These are phyloP conservation scores for Pseudoips prasinana DNA, from an alignment of 2,888 invertebrate species.

Conservation along the genomic window DNA sequence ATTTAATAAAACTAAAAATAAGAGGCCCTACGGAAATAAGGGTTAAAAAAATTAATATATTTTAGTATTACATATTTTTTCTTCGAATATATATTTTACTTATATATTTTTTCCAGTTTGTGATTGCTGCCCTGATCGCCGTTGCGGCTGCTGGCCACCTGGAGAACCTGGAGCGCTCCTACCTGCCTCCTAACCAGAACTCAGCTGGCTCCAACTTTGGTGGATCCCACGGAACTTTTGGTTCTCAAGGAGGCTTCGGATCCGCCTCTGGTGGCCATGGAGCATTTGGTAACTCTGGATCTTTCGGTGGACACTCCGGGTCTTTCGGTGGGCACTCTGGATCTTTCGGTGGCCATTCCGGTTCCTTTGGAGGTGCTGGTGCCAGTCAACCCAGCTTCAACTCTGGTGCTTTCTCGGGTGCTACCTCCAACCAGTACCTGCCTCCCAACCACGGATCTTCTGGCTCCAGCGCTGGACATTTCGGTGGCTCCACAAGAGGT, in stretches of 20 bases:
- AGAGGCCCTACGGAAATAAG: no score
- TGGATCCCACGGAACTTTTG: no score
- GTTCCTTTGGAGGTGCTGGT: no score
- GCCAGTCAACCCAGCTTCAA: constrained; percentile 4
- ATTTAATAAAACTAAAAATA: no score
- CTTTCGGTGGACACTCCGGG: not conserved
- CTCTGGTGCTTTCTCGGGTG: constrained; percentile 28
- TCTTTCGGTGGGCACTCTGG: not conserved
- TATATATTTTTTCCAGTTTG: not conserved
- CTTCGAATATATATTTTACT: no score
- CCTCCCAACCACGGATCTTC: constrained; percentile 56
- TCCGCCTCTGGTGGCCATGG: not conserved
- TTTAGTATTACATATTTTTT: no score
- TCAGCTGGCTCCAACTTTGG: constrained; percentile 8
- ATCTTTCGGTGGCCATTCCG: not conserved
- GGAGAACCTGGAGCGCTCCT: constrained; percentile 43
- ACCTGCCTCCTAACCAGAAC: constrained; percentile 42
- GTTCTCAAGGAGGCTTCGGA: no score
- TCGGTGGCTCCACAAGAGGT: no score
- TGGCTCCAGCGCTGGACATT: not conserved
- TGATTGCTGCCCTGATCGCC: constrained; percentile 39
- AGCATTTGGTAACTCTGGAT: not conserved
- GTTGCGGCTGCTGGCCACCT: constrained; percentile 40
- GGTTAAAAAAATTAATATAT: no score
- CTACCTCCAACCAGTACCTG: constrained; percentile 59